Percentiles rank a stretch among this genome's conserved stretches.
phyloP scores from a whole-genome alignment of 2,797 vertebrate species.

The Stomatorhinus walkeri region DNA sequence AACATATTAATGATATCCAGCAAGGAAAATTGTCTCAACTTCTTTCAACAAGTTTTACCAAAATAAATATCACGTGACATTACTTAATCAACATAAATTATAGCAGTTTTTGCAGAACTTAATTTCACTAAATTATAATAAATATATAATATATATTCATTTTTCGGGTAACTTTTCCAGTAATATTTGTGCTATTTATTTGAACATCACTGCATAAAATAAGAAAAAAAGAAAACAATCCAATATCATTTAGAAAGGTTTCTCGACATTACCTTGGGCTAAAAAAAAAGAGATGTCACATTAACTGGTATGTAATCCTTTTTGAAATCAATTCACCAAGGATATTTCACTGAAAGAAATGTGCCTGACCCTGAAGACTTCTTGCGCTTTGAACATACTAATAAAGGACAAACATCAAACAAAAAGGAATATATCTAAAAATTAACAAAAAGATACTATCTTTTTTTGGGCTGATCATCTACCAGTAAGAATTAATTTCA shows the following conservation, averaged over 20 bases:
- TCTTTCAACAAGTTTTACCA: background rate
- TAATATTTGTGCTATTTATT: background rate
- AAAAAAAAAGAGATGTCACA: background rate
- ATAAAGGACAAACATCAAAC: slow-evolving; percentile 19
- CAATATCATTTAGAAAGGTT: background rate
- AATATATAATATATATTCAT: background rate
- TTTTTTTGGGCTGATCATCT: background rate
- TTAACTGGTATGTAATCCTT: slow-evolving; percentile 15
- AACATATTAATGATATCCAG: background rate
- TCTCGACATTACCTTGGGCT: background rate
- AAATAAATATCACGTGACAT: background rate
- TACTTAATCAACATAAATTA: background rate
- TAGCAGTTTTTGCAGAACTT: background rate
- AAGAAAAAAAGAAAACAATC: background rate
- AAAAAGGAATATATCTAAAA: slow-evolving; percentile 16
- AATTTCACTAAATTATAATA: background rate
- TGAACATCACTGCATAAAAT: slow-evolving; percentile 1
- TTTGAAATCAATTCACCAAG: background rate
- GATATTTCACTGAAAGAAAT: slow-evolving; percentile 11
- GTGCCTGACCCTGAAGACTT: background rate
- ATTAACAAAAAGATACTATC: slow-evolving; percentile 9
- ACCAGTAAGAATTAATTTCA: slow-evolving; percentile 16
- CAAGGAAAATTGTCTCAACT: background rate
- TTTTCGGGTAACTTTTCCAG: background rate
- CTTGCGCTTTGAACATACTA: slow-evolving; percentile 19